These are phyloP conservation scores for Hofmannophila pseudospretella DNA, from an alignment of 2,888 invertebrate species.

Conservation along the genomic window DNA sequence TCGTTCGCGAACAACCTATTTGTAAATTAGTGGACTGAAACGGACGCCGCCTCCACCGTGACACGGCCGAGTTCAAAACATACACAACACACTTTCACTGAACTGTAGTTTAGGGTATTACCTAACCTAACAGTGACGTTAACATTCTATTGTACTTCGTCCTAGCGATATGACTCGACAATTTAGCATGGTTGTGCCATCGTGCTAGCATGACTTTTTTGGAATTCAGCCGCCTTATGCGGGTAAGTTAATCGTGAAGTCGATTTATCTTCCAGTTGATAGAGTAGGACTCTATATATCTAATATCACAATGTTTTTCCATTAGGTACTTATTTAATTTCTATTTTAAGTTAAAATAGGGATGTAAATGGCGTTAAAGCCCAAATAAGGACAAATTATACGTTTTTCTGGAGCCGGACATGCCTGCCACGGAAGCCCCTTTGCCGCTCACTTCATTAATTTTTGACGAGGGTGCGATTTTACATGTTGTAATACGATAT, in stretches of 20 bases:
- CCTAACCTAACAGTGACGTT: not conserved
- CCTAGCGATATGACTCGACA: not conserved
- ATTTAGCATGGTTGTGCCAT: too few relatives aligned
- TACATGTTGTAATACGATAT: conserved; percentile 24
- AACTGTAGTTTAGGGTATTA: conserved; percentile 1
- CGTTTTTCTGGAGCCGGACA: not conserved
- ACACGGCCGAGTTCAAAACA: conserved; percentile 3
- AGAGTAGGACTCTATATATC: too few relatives aligned
- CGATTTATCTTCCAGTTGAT: too few relatives aligned
- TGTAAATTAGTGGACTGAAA: conserved; percentile 17
- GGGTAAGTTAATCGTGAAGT: too few relatives aligned
- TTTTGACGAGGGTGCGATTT: conserved; percentile 31
- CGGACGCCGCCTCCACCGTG: not conserved
- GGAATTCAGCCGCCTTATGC: too few relatives aligned
- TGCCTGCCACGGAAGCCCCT: conserved; percentile 21
- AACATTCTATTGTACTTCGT: not conserved
- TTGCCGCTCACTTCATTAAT: conserved; percentile 39
- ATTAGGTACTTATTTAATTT: too few relatives aligned
- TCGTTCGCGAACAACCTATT: conserved; percentile 15
- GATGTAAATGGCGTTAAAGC: too few relatives aligned
- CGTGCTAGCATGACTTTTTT: too few relatives aligned
- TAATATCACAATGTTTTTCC: too few relatives aligned
- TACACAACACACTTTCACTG: conserved; percentile 9
- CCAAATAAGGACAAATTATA: not conserved
- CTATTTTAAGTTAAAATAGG: too few relatives aligned